Evolutionary conservation across 2,888 invertebrate genomes (phyloP), one percentile per base, ranked within the genome.

Genomic region (Oscheius sp.): DNA sequence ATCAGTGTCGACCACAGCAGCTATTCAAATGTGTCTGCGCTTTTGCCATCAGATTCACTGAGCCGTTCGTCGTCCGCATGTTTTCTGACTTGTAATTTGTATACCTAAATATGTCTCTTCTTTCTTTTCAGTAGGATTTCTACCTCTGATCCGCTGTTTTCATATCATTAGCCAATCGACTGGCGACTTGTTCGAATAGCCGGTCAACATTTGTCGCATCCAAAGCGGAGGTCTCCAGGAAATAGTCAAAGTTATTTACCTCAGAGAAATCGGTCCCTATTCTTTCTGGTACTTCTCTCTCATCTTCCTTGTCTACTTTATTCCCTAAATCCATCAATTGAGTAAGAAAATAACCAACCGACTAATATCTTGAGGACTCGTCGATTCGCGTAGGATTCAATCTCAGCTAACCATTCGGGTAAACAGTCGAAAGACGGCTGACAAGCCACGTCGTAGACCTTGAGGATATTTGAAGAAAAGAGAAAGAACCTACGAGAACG

Each of bases 191-290:
- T 91, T 94, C 93, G 87, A 97, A 97, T 70, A 97, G 89, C 86
- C 92, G 91, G 87, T 97, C 96, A 2, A 97, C 96, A 89, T 97
- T 96, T 84, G 96, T 95, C 1, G 95, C 94, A 88, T 96, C 95
- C 87, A 96, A 94, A 0, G 96, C 96, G 0, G 96, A 96, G 0
- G 96, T 97, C 89, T 97, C 96, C 80, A 97, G 90, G 88, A 95
- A 97, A 87, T 95, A 94, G 67, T 86, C 86, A 94, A 97, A 97
- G 32, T 72, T 76, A 47, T 80, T 80, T 30, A 79, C 91, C 85
- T 93, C 93, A 22, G 96, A 94, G 89, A 97, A 97, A 87, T 94
- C 94, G 87, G 87, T 94, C 0, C 95, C 97, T 51, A 96, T 94
- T 86, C 93, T 92, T 30, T 92, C 91, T 0, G 96, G 96, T 84